These are phyloP conservation scores for Dendropsophus ebraccatus DNA, from an alignment of 2,113 vertebrate genomes.

Conservation along the genomic window DNA sequence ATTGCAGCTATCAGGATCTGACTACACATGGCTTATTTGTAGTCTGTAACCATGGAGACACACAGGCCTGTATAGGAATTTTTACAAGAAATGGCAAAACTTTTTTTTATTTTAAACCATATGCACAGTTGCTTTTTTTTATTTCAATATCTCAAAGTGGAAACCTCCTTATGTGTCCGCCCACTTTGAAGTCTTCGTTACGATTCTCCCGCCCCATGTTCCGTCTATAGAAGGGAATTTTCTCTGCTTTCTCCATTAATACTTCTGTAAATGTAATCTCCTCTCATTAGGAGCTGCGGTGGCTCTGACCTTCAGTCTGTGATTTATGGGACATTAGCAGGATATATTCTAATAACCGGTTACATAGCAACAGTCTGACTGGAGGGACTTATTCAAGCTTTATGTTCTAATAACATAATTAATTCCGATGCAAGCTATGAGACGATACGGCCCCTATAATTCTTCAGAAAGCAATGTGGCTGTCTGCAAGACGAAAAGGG, in stretches of 20 bases:
- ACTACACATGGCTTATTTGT: no score
- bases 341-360: constrained; percentile 13
- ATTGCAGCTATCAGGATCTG: no score
- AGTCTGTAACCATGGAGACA: no score
- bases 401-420: constrained; percentile 28
- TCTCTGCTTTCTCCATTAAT: neutral
- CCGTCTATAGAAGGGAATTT: no score
- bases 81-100: no score
- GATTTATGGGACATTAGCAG: constrained; percentile 30
- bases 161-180: no score
- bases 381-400: neutral
- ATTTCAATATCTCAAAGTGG: neutral
- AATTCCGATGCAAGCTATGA: neutral
- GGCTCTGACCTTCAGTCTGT: neutral
- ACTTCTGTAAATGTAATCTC: constrained; percentile 1
- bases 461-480: neutral
- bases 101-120: neutral
- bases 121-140: neutral
- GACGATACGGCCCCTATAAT: neutral
- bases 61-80: no score
- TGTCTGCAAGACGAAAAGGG: neutral
- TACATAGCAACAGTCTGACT: constrained; percentile 26
- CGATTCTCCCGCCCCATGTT: no score
- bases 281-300: neutral
- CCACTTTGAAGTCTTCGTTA: no score